These are phyloP conservation scores for Helicorthomorpha holstii DNA, from an alignment of 1,140 invertebrate species.

Conservation along the genomic window DNA sequence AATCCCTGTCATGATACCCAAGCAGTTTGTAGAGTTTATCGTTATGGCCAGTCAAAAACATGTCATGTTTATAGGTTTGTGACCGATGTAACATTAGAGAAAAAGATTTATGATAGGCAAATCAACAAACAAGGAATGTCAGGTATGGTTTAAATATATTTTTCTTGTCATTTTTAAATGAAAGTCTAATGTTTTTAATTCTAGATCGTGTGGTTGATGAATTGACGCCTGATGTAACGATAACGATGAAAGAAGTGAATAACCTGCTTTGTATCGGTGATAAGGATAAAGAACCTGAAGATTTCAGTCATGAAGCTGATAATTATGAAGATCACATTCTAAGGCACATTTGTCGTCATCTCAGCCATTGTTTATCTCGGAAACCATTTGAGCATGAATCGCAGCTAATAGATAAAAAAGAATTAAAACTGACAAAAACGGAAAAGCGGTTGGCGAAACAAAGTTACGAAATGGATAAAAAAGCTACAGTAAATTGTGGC, in stretches of 20 bases:
- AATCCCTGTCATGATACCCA: constrained; percentile 99
- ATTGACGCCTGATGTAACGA: constrained; percentile 86
- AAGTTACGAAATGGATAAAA: constrained; percentile 86
- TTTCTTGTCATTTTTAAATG: constrained; percentile 4
- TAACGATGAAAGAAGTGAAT: constrained; percentile 86
- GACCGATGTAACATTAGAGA: constrained; percentile 90
- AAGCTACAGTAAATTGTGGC: constrained; percentile 36
- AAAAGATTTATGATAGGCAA: constrained; percentile 95
- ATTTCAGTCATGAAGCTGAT: constrained; percentile 45
- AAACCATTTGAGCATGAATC: constrained; percentile 96
- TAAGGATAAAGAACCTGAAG: constrained; percentile 47
- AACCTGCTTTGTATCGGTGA: constrained; percentile 85
- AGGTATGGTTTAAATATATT: constrained; percentile 18
- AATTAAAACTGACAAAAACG: constrained; percentile 82
- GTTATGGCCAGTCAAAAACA: constrained; percentile 86
- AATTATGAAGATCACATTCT: constrained; percentile 66
- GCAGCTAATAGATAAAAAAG: constrained; percentile 82
- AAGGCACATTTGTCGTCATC: constrained; percentile 46
- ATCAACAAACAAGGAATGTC: constrained; percentile 94
- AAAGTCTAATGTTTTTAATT: constrained; percentile 9
- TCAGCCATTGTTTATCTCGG: constrained; percentile 44
- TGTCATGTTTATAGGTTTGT: constrained; percentile 93
- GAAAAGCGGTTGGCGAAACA: constrained; percentile 86
- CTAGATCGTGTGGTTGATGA: constrained; percentile 90
- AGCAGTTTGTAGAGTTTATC: constrained; percentile 91